A percentile compares a stretch with the other conserved stretches of the same genome.
phyloP scores from a whole-genome alignment of 2,113 vertebrate genomes.

The Pagrus major region DNA sequence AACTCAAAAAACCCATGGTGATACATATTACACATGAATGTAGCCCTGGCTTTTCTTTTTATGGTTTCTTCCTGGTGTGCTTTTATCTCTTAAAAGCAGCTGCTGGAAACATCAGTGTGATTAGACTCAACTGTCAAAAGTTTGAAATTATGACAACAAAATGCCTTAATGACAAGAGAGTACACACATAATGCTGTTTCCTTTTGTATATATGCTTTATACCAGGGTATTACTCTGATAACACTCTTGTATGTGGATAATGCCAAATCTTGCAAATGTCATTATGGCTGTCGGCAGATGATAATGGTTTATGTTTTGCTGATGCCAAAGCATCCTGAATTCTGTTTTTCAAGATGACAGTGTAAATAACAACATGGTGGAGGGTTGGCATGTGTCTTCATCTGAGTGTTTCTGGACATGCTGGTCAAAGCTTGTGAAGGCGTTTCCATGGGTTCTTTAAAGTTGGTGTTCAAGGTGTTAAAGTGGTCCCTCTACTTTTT shows the following conservation, averaged over 20 bases:
- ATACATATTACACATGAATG: slow-evolving; percentile 18
- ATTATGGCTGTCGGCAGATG: not conserved
- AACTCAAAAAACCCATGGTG: not conserved
- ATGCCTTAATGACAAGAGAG: not conserved
- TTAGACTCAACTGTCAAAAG: not conserved
- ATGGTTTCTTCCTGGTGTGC: not conserved
- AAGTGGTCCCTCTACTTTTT: not conserved
- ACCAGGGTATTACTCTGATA: not conserved
- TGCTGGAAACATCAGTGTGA: slow-evolving; percentile 11
- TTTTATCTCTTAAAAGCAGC: slow-evolving; percentile 23
- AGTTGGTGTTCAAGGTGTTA: not conserved
- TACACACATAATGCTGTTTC: not conserved
- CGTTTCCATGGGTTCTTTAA: slow-evolving; percentile 2
- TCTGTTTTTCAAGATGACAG: not conserved
- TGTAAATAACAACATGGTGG: slow-evolving; percentile 37
- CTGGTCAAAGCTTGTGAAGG: not conserved
- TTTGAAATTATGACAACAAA: not conserved
- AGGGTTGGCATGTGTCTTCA: not conserved
- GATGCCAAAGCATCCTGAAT: not conserved
- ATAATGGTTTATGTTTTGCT: not conserved
- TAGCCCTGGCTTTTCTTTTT: not conserved
- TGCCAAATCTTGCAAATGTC: not conserved
- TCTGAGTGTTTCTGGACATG: not conserved
- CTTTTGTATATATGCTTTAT: not conserved
- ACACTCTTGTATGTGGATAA: not conserved